Evolutionary conservation across 1,140 invertebrate genomes (phyloP).

Genomic region (Apocrypta bakeri): DNA sequence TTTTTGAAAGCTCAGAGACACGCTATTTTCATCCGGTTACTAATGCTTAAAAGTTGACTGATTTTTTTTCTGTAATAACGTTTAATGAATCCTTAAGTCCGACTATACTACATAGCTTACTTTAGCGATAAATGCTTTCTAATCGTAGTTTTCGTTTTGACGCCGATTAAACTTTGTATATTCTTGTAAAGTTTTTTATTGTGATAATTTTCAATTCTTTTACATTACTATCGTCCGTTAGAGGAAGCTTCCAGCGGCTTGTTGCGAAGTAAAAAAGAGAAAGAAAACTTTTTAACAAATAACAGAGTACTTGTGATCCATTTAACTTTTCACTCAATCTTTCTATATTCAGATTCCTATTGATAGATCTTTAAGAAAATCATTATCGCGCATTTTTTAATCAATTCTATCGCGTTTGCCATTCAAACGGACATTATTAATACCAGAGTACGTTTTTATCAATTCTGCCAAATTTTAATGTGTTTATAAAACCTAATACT

Average conservation of each 20-base stretch:
- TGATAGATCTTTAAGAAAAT: constrained; percentile 32
- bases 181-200: constrained; percentile 45
- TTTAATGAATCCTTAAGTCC: not conserved
- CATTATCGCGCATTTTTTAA: constrained; percentile 32
- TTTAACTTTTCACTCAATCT: constrained; percentile 44
- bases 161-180: constrained; percentile 33
- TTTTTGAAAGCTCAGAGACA: constrained; percentile 40
- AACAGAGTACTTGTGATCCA: constrained; percentile 36
- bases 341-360: constrained; percentile 46
- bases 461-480: not conserved
- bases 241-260: constrained; percentile 21
- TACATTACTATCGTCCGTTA: constrained; percentile 1
- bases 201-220: not conserved
- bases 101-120: not conserved
- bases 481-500: not conserved
- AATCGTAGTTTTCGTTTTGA: constrained; percentile 24
- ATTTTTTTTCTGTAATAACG: constrained; percentile 31
- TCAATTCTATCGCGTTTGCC: constrained; percentile 22
- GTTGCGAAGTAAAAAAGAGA: constrained; percentile 13
- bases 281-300: not conserved
- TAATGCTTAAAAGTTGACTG: constrained; percentile 16
- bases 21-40: constrained; percentile 19
- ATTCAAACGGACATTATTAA: constrained; percentile 14
- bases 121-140: constrained; percentile 2
- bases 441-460: not conserved